Evolutionary conservation across 2,113 vertebrate genomes (phyloP).

Genomic region (Pseudonaja textilis): DNA sequence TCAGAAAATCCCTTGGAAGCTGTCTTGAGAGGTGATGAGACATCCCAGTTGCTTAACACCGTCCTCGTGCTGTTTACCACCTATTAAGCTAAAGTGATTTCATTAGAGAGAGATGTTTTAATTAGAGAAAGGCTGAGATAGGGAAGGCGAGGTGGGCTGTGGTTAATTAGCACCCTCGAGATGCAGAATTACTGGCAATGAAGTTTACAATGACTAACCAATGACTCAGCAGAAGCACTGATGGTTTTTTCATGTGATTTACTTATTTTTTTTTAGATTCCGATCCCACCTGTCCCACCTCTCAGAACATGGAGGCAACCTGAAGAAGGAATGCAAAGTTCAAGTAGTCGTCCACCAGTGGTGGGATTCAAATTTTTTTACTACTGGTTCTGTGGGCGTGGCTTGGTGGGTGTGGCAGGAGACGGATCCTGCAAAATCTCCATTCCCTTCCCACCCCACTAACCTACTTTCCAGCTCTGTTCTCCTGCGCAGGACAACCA

Average conservation of each 20-base stretch:
- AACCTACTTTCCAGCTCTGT: too few relatives aligned
- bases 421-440: too few relatives aligned
- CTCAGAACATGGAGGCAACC: not conserved
- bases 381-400: too few relatives aligned
- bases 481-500: too few relatives aligned
- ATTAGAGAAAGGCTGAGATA: not conserved
- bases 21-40: not conserved
- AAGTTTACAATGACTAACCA: not conserved
- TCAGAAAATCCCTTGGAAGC: not conserved
- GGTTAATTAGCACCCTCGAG: constrained; percentile 11
- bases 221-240: not conserved
- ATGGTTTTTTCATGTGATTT: not conserved
- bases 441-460: too few relatives aligned
- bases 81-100: constrained; percentile 1
- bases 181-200: not conserved
- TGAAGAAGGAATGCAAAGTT: not conserved
- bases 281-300: not conserved
- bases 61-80: not conserved
- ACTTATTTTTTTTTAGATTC: not conserved
- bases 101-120: constrained; percentile 16
- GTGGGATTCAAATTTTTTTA: too few relatives aligned
- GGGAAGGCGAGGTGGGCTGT: not conserved
- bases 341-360: not conserved
- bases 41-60: not conserved
- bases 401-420: too few relatives aligned